Conservation (phyloP, 2,888 invertebrate species). For the Pemphredon lugubris region DNA sequence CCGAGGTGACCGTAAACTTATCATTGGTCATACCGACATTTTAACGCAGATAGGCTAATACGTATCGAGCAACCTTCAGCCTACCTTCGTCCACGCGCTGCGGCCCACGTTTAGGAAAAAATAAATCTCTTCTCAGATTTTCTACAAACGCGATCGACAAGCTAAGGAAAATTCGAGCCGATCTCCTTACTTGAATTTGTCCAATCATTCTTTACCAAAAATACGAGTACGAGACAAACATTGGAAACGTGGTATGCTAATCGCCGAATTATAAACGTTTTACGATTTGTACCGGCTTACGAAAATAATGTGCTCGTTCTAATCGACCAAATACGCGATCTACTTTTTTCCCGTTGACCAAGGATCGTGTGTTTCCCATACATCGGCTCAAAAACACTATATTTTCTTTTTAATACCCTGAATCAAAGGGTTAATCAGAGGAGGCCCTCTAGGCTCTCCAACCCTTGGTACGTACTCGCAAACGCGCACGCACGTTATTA, state of each 20-base stretch:
- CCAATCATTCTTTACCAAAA: not conserved
- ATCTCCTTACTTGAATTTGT: not conserved
- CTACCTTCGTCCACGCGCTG: constrained; percentile 15
- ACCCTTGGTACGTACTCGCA: not conserved
- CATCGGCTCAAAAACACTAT: no score
- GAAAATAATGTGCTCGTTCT: no score
- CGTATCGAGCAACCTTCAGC: not conserved
- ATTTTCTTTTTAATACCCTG: no score
- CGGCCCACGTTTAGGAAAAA: constrained; percentile 24
- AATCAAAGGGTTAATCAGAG: not conserved
- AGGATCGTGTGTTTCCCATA: no score
- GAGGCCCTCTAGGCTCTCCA: not conserved
- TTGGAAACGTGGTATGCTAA: no score
- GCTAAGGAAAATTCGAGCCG: not conserved
- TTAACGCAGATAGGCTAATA: constrained; percentile 12
- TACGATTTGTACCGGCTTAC: no score
- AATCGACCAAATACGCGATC: no score
- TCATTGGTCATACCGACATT: constrained; percentile 13
- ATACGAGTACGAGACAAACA: no score
- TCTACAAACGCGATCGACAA: not conserved
- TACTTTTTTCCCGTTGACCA: no score
- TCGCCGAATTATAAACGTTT: no score
- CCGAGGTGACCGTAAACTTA: no score
- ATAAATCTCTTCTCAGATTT: constrained; percentile 20
- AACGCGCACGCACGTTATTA: constrained; percentile 8